These are phyloP conservation scores for Paguma larvata DNA, from an alignment of 2,797 vertebrate species.

Conservation along the genomic window DNA sequence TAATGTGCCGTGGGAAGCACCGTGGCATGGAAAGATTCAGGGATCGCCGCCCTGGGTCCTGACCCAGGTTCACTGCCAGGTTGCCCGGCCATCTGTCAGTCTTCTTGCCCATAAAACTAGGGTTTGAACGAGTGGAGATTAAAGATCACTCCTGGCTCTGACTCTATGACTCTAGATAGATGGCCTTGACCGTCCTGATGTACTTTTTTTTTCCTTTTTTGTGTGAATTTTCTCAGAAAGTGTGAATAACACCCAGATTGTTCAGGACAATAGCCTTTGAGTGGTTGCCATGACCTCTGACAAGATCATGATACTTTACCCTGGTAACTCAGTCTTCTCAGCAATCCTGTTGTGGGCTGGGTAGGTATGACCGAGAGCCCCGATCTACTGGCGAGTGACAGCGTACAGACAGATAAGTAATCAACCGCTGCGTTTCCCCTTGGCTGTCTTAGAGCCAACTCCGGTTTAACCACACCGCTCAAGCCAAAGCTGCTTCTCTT, in stretches of 20 bases:
- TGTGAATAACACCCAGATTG: conserved; percentile 1
- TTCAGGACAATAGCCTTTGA: neutral
- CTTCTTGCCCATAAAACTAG: neutral
- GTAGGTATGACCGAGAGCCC: neutral
- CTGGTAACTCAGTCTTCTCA: neutral
- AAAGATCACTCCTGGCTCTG: neutral
- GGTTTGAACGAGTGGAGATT: neutral
- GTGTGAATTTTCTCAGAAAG: conserved; percentile 39
- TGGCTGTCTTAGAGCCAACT: neutral
- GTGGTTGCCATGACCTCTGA: neutral
- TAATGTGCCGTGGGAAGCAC: neutral
- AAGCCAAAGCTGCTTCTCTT: neutral
- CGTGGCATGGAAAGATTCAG: neutral
- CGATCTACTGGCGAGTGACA: neutral
- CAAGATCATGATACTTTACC: neutral
- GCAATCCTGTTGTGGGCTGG: neutral
- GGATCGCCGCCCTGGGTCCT: neutral
- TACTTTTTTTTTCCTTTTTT: neutral
- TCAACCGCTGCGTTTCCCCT: neutral
- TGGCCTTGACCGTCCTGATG: neutral
- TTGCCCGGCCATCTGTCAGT: neutral
- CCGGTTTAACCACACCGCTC: neutral
- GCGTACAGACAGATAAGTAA: neutral
- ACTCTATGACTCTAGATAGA: neutral
- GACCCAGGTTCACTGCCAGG: neutral